Conservation (phyloP, 2,797 vertebrate genomes). For the Syngnathus acus region DNA sequence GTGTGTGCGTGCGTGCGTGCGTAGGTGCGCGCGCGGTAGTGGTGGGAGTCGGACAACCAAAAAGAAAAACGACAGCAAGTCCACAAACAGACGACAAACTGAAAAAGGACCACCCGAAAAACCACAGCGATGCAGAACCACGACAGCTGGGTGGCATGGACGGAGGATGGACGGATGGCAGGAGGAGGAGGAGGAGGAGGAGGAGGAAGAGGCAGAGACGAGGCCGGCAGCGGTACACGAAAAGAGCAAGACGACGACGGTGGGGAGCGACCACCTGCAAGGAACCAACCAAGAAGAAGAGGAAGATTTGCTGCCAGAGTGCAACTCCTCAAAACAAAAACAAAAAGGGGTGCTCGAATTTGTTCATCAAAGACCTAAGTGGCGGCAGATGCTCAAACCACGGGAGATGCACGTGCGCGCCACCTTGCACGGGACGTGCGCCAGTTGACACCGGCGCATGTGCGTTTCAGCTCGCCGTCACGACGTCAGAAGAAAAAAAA, state of each 20-base stretch:
- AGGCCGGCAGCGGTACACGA: slow-evolving; percentile 42
- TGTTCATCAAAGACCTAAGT: background rate
- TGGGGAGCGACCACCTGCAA: slow-evolving; percentile 77
- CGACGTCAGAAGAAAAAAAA: background rate
- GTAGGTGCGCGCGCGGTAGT: background rate
- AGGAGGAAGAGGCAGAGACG: slow-evolving; percentile 51
- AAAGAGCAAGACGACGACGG: slow-evolving; percentile 59
- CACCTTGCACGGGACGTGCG: background rate
- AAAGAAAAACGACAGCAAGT: slow-evolving; percentile 55
- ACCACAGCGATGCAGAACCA: slow-evolving; percentile 60
- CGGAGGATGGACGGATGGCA: slow-evolving; percentile 30
- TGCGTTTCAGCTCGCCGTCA: background rate
- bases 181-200: slow-evolving; percentile 47
- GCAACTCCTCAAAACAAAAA: slow-evolving; percentile 62
- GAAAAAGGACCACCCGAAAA: slow-evolving; percentile 53
- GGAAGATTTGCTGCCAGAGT: slow-evolving; percentile 60
- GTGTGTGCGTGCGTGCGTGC: background rate
- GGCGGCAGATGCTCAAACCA: slow-evolving; percentile 62
- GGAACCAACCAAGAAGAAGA: slow-evolving; percentile 62
- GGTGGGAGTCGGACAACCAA: slow-evolving; percentile 33
- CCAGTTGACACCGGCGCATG: background rate
- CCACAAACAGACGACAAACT: slow-evolving; percentile 51
- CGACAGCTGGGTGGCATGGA: slow-evolving; percentile 30
- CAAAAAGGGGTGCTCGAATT: background rate
- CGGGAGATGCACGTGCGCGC: slow-evolving; percentile 18